A percentile compares a stretch with the other conserved stretches of the same genome.
Evolutionary conservation across 2,113 vertebrate genomes (phyloP).

Genomic region (Eidolon helvum): DNA sequence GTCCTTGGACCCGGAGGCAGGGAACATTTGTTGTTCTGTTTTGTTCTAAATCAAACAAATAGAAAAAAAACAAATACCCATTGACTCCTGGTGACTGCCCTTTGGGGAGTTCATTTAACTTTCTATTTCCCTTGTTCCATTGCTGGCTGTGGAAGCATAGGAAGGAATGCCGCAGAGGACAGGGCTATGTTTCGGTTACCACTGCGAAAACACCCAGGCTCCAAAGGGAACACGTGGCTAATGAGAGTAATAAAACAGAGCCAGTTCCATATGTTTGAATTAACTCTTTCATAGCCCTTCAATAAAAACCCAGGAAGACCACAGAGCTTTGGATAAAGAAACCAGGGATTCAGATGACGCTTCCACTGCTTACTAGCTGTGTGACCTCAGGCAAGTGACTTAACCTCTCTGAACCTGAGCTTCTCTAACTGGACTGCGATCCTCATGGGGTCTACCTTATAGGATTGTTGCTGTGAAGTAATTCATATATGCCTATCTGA

Average conservation of each 20-base stretch:
- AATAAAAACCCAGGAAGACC: background rate
- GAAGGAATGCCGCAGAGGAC: background rate
- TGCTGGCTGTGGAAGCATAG: background rate
- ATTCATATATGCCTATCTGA: background rate
- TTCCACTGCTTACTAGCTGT: background rate
- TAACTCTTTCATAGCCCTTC: background rate
- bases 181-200: background rate
- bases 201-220: background rate
- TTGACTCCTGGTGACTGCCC: background rate
- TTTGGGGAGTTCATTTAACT: constrained; percentile 35
- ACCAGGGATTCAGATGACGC: background rate
- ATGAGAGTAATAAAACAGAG: background rate
- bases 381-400: background rate
- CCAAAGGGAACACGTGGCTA: background rate
- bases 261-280: background rate
- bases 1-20: constrained; percentile 39
- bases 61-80: constrained; percentile 54
- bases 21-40: constrained; percentile 52
- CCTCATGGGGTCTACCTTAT: background rate
- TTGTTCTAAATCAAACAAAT: constrained; percentile 65
- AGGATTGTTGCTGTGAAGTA: background rate
- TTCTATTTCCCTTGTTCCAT: background rate
- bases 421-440: background rate
- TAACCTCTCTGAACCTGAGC: background rate
- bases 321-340: background rate